These are phyloP conservation scores for Grammomys surdaster DNA, from an alignment of 2,113 vertebrate genomes.

Conservation along the genomic window DNA sequence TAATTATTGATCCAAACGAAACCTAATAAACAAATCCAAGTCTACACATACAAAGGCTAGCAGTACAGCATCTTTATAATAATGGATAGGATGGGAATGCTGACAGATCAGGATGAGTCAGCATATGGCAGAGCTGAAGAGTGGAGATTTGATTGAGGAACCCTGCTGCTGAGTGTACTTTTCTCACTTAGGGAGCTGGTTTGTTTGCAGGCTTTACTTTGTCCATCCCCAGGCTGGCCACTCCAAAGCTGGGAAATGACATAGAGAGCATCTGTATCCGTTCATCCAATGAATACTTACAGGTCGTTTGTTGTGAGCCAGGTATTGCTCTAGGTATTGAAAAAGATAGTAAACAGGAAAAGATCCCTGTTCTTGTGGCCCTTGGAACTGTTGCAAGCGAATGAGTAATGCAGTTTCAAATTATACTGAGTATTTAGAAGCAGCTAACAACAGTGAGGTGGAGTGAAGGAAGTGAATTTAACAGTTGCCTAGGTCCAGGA, in stretches of 20 bases:
- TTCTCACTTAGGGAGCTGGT: not conserved
- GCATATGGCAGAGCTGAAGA: not conserved
- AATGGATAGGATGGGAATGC: not conserved
- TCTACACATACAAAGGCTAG: not conserved
- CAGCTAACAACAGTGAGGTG: slow-evolving; percentile 1
- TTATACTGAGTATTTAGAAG: not conserved
- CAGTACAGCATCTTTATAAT: not conserved
- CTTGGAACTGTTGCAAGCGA: slow-evolving; percentile 45
- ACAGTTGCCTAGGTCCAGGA: slow-evolving; percentile 3
- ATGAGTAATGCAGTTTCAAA: slow-evolving; percentile 50
- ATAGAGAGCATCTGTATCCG: not conserved
- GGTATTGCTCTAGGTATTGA: slow-evolving; percentile 24
- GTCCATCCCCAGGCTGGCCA: not conserved
- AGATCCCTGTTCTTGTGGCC: not conserved
- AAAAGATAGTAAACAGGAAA: slow-evolving; percentile 4
- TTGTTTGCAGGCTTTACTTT: not conserved
- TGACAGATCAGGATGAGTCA: not conserved
- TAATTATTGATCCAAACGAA: not conserved
- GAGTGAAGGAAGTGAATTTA: slow-evolving; percentile 15
- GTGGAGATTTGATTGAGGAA: not conserved
- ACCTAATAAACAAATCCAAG: not conserved
- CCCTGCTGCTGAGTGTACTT: not conserved
- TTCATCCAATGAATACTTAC: not conserved
- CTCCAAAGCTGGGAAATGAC: not conserved
- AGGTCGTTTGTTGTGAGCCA: not conserved